Conservation (phyloP, 2,113 vertebrate species). For the Lynx canadensis region DNA sequence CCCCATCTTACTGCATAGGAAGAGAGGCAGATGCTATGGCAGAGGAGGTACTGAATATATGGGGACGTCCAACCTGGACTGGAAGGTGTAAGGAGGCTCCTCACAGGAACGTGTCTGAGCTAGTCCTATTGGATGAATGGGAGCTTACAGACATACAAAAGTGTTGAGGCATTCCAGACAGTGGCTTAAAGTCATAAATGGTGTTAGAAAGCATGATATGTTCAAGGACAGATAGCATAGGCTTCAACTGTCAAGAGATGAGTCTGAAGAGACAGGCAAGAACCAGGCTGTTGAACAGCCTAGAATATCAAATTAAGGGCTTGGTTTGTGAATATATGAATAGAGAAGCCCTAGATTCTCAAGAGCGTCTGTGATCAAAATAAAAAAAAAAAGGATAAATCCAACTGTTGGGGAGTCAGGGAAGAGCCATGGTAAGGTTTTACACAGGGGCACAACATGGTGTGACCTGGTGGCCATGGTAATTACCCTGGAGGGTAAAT, state of each 20-base stretch:
- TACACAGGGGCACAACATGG: neutral
- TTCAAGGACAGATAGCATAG: neutral
- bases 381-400: neutral
- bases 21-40: neutral
- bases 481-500: neutral
- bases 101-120: neutral
- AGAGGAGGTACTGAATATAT: neutral
- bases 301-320: neutral
- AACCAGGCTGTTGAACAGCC: neutral
- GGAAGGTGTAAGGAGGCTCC: neutral
- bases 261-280: neutral
- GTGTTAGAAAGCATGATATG: neutral
- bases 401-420: neutral
- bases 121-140: neutral
- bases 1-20: neutral
- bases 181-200: neutral
- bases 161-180: neutral
- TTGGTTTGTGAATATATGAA: neutral
- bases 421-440: neutral
- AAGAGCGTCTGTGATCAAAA: neutral
- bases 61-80: neutral
- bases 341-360: neutral
- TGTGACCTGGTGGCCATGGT: neutral
- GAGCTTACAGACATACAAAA: neutral
- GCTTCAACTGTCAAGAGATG: neutral